Conservation (phyloP, 2,888 invertebrate species). For the Poecilus cupreus region DNA sequence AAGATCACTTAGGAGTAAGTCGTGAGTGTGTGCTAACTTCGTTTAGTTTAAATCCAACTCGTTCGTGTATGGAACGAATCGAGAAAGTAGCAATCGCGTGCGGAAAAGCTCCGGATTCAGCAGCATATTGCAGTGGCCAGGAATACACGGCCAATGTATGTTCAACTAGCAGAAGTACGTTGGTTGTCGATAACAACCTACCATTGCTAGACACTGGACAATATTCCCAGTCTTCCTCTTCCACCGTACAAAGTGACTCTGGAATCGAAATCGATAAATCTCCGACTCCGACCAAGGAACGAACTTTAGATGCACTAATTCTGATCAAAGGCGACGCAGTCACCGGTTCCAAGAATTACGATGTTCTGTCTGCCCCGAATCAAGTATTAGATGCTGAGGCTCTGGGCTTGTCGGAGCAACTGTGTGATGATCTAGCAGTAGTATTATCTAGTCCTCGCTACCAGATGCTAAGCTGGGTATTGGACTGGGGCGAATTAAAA, state of each 20-base stretch:
- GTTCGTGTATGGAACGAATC: constrained; percentile 77
- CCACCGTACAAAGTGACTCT: neutral
- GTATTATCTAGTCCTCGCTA: constrained; percentile 82
- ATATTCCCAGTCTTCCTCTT: constrained; percentile 23
- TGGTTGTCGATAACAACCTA: constrained; percentile 37
- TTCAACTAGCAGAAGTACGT: constrained; percentile 63
- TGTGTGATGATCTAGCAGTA: constrained; percentile 83
- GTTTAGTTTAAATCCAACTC: constrained; percentile 83
- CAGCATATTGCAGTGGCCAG: constrained; percentile 61
- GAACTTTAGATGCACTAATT: constrained; percentile 71
- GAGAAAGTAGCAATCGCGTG: constrained; percentile 74
- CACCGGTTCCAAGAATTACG: constrained; percentile 69
- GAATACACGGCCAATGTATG: constrained; percentile 49
- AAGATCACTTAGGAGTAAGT: constrained; percentile 77
- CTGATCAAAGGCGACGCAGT: constrained; percentile 74
- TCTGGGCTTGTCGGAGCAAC: constrained; percentile 79
- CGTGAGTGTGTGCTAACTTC: constrained; percentile 85
- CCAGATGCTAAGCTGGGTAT: constrained; percentile 83
- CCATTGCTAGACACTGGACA: constrained; percentile 58
- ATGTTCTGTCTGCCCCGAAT: constrained; percentile 69
- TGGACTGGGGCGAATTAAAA: constrained; percentile 77
- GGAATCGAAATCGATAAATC: neutral
- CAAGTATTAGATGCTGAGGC: constrained; percentile 75
- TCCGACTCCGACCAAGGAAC: constrained; percentile 26
- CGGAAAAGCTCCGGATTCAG: constrained; percentile 72